Base-by-base conservation (phyloP, 23 tunicate species). In the Halocynthia roretzi region DNA sequence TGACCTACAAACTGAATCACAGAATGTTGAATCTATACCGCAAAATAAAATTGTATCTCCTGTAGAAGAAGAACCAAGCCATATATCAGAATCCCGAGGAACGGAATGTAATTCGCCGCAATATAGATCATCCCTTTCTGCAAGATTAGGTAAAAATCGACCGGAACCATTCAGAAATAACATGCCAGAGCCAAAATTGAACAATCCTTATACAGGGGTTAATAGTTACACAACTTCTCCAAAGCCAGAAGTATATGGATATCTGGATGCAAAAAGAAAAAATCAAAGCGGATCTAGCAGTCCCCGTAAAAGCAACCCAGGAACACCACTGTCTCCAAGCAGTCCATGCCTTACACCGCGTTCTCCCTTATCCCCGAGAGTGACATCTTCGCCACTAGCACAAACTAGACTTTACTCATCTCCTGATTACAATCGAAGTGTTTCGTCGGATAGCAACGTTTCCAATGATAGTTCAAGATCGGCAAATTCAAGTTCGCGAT, bases 291-390 rank as follows among this genome's bases (percentile, higher is more conserved):
- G 19, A 65, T 20, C 49, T 15, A 65, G 19, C 19, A 10, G 17
- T 48, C 19, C 70, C 10, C 70, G 15, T 9, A 10, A 20, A 48
- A 40, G 70, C 14, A 65, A 65, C 31, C 70, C 70, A 10, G 49
- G 70, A 50, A 20, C 78, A 74, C 55, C 64, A 7, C 14, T 21
- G 31, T 53, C 78, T 8, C 56, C 78, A 10, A 10, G n/a, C 12
- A 54, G 48, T 7, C 62, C 62, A 52, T 8, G 7, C 19, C 14
- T 64, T 22, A 10, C 78, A 54, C 60, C 60, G 14, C 71, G 71
- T 67, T 58, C 64, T 1, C 71, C 71, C 44, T 31, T 31, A 31
- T 31, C 44, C 44, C 44, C 44, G 44, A 31, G 44, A 31, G 44
- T 31, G 44, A 31, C 4, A 31, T 31, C 44, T 31, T 31, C 44